Percentiles rank a stretch among this genome's conserved stretches.
Conservation (phyloP, 2,888 invertebrate genomes). For the Hylaea fasciaria region DNA sequence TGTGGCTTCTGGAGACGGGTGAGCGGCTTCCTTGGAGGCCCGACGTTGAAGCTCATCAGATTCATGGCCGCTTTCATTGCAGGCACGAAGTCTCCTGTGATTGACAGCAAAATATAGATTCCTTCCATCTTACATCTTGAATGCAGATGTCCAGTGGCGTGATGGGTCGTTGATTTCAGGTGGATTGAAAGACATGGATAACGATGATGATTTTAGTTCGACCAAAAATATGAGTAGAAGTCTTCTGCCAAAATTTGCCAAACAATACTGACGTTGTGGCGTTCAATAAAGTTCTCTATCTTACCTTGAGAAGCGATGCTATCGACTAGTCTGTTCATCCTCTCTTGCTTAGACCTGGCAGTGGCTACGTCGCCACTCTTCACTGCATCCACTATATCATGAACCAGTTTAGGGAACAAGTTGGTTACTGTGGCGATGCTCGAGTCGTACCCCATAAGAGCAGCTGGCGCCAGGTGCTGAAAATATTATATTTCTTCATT, state of each 20-base stretch:
- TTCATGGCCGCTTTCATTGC: slow-evolving; percentile 88
- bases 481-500: slow-evolving; percentile 41
- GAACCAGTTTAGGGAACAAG: slow-evolving; percentile 84
- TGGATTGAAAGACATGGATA: no score
- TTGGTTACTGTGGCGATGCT: slow-evolving; percentile 89
- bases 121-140: no score
- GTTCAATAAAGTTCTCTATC: background rate
- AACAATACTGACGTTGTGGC: background rate
- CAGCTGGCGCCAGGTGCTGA: slow-evolving; percentile 86
- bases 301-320: slow-evolving; percentile 77
- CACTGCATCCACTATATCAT: slow-evolving; percentile 79
- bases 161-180: no score
- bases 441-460: slow-evolving; percentile 87
- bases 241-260: no score
- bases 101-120: background rate
- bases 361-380: slow-evolving; percentile 64
- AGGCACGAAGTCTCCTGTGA: slow-evolving; percentile 86
- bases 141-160: no score
- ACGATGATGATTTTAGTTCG: no score
- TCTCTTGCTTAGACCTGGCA: slow-evolving; percentile 77
- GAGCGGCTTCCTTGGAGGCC: slow-evolving; percentile 84
- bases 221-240: no score
- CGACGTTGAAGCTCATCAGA: slow-evolving; percentile 83
- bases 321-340: slow-evolving; percentile 72
- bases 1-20: slow-evolving; percentile 60